Conservation (phyloP, 2,113 vertebrate species). For the Daubentonia madagascariensis region DNA sequence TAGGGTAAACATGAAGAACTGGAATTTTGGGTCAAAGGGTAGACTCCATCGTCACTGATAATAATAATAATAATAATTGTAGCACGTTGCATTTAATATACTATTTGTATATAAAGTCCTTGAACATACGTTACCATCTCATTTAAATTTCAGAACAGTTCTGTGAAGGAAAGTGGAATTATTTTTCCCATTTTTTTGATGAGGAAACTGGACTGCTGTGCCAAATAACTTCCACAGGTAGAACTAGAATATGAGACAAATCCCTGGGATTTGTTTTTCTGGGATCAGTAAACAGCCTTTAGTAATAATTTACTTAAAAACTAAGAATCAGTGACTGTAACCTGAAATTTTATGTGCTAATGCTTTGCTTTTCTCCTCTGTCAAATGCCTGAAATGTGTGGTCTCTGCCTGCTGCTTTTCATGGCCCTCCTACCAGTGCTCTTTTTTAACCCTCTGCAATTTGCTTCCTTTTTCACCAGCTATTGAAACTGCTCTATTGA, state of each 20-base stretch:
- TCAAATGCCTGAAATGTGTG: not conserved
- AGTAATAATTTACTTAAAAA: constrained; percentile 45
- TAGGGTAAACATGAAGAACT: not conserved
- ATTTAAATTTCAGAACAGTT: constrained; percentile 36
- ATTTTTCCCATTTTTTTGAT: not conserved
- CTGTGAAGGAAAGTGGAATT: not conserved
- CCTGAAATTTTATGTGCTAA: not conserved
- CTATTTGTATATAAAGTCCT: not conserved
- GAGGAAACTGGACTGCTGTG: not conserved
- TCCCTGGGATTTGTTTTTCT: not conserved
- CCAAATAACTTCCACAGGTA: not conserved
- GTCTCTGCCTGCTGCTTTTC: not conserved
- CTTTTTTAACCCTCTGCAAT: not conserved
- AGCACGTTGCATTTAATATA: not conserved
- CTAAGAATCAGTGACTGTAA: not conserved
- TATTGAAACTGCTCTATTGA: not conserved
- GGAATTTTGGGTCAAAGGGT: not conserved
- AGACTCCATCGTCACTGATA: not conserved
- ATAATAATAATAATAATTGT: not conserved
- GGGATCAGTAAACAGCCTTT: not conserved
- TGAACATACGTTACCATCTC: not conserved
- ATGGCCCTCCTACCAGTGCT: not conserved
- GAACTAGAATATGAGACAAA: not conserved
- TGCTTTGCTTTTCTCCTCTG: not conserved
- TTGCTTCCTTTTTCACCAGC: not conserved